These are phyloP conservation scores for Stenolophus ochropezus DNA, from an alignment of 2,888 invertebrate species.

Conservation along the genomic window DNA sequence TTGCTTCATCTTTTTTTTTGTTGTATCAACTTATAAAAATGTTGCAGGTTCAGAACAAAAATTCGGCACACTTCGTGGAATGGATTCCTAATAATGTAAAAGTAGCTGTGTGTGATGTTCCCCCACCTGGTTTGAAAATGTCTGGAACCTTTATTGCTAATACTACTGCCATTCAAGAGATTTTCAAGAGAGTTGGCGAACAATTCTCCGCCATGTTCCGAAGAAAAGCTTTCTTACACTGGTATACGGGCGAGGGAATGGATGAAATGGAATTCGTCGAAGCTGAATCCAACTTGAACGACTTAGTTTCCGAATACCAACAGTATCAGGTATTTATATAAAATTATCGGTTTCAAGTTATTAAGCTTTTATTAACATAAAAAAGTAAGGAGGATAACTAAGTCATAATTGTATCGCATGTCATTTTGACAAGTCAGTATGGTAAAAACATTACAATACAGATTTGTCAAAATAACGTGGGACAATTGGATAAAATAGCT, in stretches of 20 bases:
- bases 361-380: no score
- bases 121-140: constrained; percentile 92
- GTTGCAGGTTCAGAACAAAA: constrained; percentile 83
- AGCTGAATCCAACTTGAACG: constrained; percentile 92
- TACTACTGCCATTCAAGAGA: constrained; percentile 90
- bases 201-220: constrained; percentile 94
- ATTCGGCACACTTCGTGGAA: constrained; percentile 80
- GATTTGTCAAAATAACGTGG: no score
- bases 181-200: constrained; percentile 88
- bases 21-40: no score
- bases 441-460: no score
- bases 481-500: no score
- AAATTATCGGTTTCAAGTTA: not conserved
- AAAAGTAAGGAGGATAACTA: no score
- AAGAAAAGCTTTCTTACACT: constrained; percentile 90
- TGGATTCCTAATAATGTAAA: constrained; percentile 95
- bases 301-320: constrained; percentile 87
- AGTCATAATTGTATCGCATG: no score
- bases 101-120: constrained; percentile 88
- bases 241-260: constrained; percentile 94
- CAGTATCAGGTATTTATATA: constrained; percentile 79
- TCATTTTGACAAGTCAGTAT: no score
- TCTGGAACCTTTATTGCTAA: constrained; percentile 93
- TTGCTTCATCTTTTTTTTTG: no score
- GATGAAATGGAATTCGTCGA: constrained; percentile 94